Conservation (phyloP, 2,113 vertebrate genomes). For the Gymnarchus niloticus region DNA sequence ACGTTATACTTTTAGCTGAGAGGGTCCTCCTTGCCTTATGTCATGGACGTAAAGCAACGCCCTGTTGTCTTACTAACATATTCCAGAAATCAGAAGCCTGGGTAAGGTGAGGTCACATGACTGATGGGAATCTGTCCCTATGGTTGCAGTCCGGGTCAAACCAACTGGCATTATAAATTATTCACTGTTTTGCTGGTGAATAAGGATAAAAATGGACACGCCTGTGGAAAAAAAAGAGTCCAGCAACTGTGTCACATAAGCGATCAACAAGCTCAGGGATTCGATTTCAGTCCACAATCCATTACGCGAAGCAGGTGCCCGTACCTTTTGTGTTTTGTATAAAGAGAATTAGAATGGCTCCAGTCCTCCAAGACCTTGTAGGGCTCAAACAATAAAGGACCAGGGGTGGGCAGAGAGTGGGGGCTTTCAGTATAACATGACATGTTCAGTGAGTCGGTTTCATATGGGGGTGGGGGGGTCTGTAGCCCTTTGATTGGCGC, state of each 20-base stretch:
- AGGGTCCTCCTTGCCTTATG: too few species aligned
- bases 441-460: background rate
- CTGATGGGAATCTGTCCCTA: background rate
- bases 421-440: background rate
- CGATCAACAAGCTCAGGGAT: background rate
- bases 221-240: background rate
- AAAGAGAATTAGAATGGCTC: background rate
- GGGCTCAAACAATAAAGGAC: background rate
- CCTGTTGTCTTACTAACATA: too few species aligned
- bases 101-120: conserved; percentile 29
- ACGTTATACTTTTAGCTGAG: too few species aligned
- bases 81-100: background rate
- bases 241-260: background rate
- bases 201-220: background rate
- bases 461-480: background rate
- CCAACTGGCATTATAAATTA: conserved; percentile 2
- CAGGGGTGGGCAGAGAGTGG: background rate
- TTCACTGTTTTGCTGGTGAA: background rate
- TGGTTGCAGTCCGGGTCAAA: background rate
- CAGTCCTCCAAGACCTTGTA: background rate
- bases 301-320: background rate
- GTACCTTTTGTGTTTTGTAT: background rate
- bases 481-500: background rate
- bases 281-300: background rate
- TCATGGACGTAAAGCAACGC: too few species aligned